These are phyloP conservation scores for Bombus difficillimus DNA, from an alignment of 1,140 invertebrate species.

Conservation along the genomic window DNA sequence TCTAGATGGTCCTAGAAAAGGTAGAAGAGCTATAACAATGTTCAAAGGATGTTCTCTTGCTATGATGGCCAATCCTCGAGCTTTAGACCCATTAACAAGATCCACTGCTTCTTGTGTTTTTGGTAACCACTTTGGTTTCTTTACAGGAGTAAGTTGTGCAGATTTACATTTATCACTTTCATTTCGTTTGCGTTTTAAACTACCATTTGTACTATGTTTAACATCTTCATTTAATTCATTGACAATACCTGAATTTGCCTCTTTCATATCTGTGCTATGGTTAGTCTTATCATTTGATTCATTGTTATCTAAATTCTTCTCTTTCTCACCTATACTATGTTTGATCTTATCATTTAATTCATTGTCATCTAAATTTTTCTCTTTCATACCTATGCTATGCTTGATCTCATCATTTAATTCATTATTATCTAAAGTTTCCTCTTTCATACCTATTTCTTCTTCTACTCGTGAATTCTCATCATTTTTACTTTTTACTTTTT, in stretches of 20 bases:
- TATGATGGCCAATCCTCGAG: conserved; percentile 91
- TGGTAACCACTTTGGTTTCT: conserved; percentile 86
- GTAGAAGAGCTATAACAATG: conserved; percentile 89
- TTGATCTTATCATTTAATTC: too few relatives aligned
- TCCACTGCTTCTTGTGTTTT: conserved; percentile 86
- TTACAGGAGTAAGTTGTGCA: conserved; percentile 57
- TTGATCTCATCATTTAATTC: conserved; percentile 60
- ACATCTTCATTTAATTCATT: conserved; percentile 62
- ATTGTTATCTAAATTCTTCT: too few relatives aligned
- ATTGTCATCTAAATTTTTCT: too few relatives aligned
- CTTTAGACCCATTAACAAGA: conserved; percentile 84
- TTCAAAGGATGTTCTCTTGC: conserved; percentile 92
- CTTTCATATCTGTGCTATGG: neutral
- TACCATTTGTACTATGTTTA: neutral
- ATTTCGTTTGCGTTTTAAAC: conserved; percentile 57
- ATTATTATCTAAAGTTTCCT: conserved; percentile 3
- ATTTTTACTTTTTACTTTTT: neutral
- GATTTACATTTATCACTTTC: conserved; percentile 10
- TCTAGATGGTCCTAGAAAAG: conserved; percentile 89
- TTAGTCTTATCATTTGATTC: too few relatives aligned
- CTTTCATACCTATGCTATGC: neutral
- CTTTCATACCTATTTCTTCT: neutral
- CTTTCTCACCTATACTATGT: too few relatives aligned
- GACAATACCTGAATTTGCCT: neutral
- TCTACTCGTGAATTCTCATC: neutral